Evolutionary conservation across 1,140 invertebrate genomes (phyloP), one percentile per base, ranked within the genome.

Genomic region (Conus ventricosus): DNA sequence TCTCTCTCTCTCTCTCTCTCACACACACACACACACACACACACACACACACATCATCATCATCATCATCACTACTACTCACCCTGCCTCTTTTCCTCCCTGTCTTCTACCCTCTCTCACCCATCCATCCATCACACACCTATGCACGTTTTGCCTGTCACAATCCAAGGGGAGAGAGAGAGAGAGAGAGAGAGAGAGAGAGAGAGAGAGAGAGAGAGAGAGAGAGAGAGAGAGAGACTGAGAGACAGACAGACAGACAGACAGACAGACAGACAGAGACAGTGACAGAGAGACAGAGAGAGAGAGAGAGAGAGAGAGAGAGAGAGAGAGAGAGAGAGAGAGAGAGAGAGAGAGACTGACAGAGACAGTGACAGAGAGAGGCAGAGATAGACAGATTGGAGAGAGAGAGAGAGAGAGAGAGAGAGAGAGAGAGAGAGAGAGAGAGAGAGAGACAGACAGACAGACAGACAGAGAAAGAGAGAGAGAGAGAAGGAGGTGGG

Each of bases 181-280:
- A 83, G 82, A 83, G 39, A 83, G 82, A 83, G 82, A 53, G 82
- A 83, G 82, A 83, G 5, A 53, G 82, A 5, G 8, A 53, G 23
- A 83, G 82, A 53, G 5, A 83, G 51, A 5, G 82, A 83, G 23
- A 53, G 82, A 83, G 25, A 83, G 82, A 83, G 82, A 83, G 82
- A 83, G 82, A 83, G 82, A 83, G 82, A 83, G 82, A 83, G 82
- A 83, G 82, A 27, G 82, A 83, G 82, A 83, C n/a, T 6, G 82
- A 83, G 82, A 83, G 82, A 83, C n/a, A 83, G 82, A 83, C 1
- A 83, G 82, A 83, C 1, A 83, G 82, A 83, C 5, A 83, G 25
- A 83, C 5, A 83, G 25, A 83, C 5, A 83, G 82, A 83, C 1
- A 83, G 82, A 83, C 5, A 83, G 82, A 83, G 82, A 83, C 5